phyloP scores from a whole-genome alignment of 23 tunicate genomes.

The Halocynthia aurantium region DNA sequence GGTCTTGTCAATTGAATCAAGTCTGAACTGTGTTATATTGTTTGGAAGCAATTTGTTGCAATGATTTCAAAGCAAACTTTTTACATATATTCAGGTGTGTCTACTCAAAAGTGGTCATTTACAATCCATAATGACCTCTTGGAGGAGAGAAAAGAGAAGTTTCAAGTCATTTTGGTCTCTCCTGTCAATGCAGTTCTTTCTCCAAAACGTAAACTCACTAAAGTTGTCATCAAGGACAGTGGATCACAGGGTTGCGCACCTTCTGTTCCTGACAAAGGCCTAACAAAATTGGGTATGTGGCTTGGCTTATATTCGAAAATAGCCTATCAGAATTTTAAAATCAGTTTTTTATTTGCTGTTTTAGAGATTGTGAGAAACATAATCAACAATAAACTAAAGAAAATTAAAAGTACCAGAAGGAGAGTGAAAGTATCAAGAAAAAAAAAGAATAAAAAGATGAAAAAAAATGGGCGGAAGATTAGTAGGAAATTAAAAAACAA shows the following conservation, averaged over 20 bases:
- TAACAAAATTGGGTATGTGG: too few relatives aligned
- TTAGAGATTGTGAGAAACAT: neutral
- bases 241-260: constrained; percentile 18
- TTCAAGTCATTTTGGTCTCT: constrained; percentile 33
- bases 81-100: neutral
- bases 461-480: neutral
- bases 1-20: too few relatives aligned
- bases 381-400: neutral
- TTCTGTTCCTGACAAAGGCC: too few relatives aligned
- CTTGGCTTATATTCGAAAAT: too few relatives aligned
- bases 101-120: constrained; percentile 33
- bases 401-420: constrained; percentile 2
- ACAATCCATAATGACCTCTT: constrained; percentile 27
- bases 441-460: constrained; percentile 15
- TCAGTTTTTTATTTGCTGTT: too few relatives aligned
- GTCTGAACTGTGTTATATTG: too few relatives aligned
- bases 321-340: too few relatives aligned
- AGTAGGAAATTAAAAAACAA: constrained; percentile 6
- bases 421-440: constrained; percentile 3
- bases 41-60: too few relatives aligned
- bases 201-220: constrained; percentile 5
- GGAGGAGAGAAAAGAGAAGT: constrained; percentile 59
- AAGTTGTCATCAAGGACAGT: constrained; percentile 32
- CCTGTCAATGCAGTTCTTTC: constrained; percentile 58
- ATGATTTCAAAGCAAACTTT: too few relatives aligned